Evolutionary conservation across 92 coral and sea anemone genomes (phyloP).

Genomic region (Epizoanthus illoricatus): DNA sequence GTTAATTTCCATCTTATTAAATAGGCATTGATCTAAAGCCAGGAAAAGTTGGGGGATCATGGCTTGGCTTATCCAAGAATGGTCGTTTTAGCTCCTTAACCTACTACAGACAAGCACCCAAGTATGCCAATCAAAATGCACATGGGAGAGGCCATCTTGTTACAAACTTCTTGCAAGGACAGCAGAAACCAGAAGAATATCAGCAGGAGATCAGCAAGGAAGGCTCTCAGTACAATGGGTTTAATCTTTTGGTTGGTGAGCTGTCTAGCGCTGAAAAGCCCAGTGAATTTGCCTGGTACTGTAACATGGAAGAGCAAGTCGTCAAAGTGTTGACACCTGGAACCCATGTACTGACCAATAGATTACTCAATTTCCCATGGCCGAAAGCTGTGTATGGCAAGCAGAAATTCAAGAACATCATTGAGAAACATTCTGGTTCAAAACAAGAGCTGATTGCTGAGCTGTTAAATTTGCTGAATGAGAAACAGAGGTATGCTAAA

Average conservation of each 20-base stretch:
- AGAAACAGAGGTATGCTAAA: slow-evolving; percentile 68
- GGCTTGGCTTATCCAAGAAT: slow-evolving; percentile 84
- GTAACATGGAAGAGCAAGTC: slow-evolving; percentile 72
- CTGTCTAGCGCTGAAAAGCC: slow-evolving; percentile 42
- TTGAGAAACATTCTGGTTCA: slow-evolving; percentile 43
- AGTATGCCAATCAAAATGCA: slow-evolving; percentile 46
- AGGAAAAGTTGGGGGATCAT: slow-evolving; percentile 88
- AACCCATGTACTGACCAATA: slow-evolving; percentile 76
- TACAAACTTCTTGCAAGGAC: slow-evolving; percentile 69
- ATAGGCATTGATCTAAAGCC: slow-evolving; percentile 81
- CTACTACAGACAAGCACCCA: slow-evolving; percentile 79
- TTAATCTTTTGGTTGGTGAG: slow-evolving; percentile 79
- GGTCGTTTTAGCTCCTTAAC: slow-evolving; percentile 82
- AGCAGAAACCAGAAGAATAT: slow-evolving; percentile 49
- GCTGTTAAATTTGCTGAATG: slow-evolving; percentile 64
- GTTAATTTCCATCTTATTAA: too few species aligned
- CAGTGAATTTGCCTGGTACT: slow-evolving; percentile 66
- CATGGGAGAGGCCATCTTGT: slow-evolving; percentile 79
- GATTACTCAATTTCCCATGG: slow-evolving; percentile 82
- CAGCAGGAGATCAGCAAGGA: slow-evolving; percentile 46
- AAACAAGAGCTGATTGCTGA: slow-evolving; percentile 60
- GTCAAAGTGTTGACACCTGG: slow-evolving; percentile 68
- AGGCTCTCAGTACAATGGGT: slow-evolving; percentile 74
- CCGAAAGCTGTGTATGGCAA: slow-evolving; percentile 86
- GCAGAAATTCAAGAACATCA: slow-evolving; percentile 63